Conservation (phyloP, 1,140 invertebrate genomes). For the Rhopalosiphum maidis region DNA sequence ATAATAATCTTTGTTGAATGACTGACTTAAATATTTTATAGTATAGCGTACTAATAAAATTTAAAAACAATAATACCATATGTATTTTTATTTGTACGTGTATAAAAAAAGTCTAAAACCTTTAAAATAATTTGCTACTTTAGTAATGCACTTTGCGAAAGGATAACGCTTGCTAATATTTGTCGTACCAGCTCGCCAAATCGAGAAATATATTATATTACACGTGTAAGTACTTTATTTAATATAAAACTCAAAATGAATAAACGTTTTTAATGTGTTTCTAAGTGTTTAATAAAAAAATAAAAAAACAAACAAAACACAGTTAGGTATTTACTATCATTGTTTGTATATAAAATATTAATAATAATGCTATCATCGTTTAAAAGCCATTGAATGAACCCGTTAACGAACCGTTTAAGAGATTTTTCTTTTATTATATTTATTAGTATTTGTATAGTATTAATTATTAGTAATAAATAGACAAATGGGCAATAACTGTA, state of each 20-base stretch:
- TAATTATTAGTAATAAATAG: slow-evolving; percentile 50
- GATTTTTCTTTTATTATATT: slow-evolving; percentile 23
- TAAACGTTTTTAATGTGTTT: slow-evolving; percentile 7
- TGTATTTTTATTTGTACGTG: neutral
- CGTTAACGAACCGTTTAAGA: neutral
- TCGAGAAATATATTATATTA: neutral
- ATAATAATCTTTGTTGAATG: neutral
- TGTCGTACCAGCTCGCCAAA: neutral
- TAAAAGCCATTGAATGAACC: neutral
- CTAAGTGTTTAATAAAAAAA: slow-evolving; percentile 8
- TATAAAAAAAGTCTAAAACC: neutral
- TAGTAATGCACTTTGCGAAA: neutral
- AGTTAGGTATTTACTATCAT: neutral
- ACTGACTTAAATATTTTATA: neutral
- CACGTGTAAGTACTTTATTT: neutral
- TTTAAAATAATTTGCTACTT: neutral
- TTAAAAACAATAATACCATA: neutral
- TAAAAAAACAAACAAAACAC: neutral
- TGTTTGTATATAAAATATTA: slow-evolving; percentile 9
- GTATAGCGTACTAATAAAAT: neutral
- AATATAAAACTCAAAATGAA: slow-evolving; percentile 15
- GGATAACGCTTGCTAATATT: neutral
- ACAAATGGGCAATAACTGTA: slow-evolving; percentile 42
- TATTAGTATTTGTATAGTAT: neutral
- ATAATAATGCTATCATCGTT: neutral